phyloP scores from a whole-genome alignment of 2,113 vertebrate genomes.

The Lophura nycthemera region DNA sequence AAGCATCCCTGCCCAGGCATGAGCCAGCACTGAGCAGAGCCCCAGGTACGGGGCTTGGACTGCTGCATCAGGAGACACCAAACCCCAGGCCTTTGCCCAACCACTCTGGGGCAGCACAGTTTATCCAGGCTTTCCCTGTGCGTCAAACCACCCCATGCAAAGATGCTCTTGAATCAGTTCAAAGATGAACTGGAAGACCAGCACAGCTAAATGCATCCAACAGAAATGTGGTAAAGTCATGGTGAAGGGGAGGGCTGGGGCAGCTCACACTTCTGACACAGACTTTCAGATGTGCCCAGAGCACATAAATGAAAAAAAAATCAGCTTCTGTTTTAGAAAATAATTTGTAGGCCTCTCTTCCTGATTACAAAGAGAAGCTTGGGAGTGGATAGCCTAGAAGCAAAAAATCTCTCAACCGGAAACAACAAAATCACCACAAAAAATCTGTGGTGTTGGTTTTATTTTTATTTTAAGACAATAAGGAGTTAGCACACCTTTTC shows the following conservation, averaged over 20 bases:
- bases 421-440: not conserved
- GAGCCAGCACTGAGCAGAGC: not conserved
- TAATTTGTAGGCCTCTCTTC: accelerated
- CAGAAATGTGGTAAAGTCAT: accelerated
- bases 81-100: no score
- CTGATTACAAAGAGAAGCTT: not conserved
- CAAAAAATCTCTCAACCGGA: not conserved
- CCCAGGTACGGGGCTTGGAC: not conserved
- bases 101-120: not conserved
- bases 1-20: not conserved
- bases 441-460: not conserved
- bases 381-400: not conserved
- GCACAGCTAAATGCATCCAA: not conserved
- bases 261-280: not conserved
- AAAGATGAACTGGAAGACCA: not conserved
- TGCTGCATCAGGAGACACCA: not conserved
- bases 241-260: not conserved
- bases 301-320: not conserved
- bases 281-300: not conserved
- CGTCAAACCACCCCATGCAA: not conserved
- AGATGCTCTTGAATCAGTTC: accelerated
- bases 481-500: not conserved
- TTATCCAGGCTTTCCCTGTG: not conserved
- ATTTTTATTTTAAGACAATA: not conserved
- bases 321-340: not conserved